phyloP scores from a whole-genome alignment of 2,888 invertebrate genomes.

The Carterocephalus palaemon region DNA sequence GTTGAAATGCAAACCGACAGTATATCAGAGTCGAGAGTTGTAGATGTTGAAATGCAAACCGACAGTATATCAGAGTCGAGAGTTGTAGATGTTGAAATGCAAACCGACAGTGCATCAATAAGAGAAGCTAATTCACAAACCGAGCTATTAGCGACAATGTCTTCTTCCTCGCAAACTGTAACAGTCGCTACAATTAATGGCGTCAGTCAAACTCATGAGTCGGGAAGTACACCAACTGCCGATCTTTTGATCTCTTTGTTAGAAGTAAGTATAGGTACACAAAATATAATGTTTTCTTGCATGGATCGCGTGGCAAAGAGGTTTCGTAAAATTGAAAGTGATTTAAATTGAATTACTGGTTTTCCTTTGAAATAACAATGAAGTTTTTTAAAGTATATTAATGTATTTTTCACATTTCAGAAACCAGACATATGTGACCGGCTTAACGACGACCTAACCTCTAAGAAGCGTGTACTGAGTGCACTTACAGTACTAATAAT shows the following conservation, averaged over 20 bases:
- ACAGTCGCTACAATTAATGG: conserved; percentile 31
- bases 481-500: conserved; percentile 42
- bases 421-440: conserved; percentile 50
- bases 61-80: too few relatives aligned
- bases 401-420: too few relatives aligned
- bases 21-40: too few relatives aligned
- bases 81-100: too few relatives aligned
- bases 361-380: too few relatives aligned
- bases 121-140: conserved; percentile 40
- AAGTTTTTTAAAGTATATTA: too few relatives aligned
- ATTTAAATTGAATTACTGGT: too few relatives aligned
- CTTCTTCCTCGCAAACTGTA: conserved; percentile 38
- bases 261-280: conserved; percentile 49
- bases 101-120: neutral
- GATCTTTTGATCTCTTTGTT: conserved; percentile 47
- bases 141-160: conserved; percentile 27
- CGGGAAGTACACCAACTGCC: conserved; percentile 48
- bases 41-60: too few relatives aligned
- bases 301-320: too few relatives aligned
- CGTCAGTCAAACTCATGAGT: conserved; percentile 50
- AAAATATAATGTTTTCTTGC: neutral
- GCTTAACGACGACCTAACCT: conserved; percentile 42
- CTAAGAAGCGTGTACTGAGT: too few relatives aligned
- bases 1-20: too few relatives aligned
- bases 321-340: too few relatives aligned